Evolutionary conservation across 2,888 invertebrate species (phyloP), one percentile per base, ranked within the genome.

Genomic region (Deilephila elpenor): DNA sequence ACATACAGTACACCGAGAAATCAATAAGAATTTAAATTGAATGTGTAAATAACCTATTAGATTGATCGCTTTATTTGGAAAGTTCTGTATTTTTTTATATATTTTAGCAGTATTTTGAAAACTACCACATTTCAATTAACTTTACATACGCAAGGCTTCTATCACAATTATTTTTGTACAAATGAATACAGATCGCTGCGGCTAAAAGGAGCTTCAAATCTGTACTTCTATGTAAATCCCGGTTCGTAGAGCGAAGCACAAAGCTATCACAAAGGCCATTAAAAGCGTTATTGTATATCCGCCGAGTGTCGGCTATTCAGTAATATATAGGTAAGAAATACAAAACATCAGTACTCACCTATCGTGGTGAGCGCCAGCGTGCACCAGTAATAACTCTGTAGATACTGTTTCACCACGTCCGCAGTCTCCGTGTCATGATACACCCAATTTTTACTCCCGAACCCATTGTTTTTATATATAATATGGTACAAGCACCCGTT

Each of bases 381-480:
- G 92, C 99, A 99, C 99, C 99, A 99, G 95, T 99, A 99, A 94
- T 99, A 98, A 95, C 99, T 98, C 95, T 99, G 98, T 87, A 99
- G 96, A 95, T 99, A 99, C 90, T 98, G 98, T 95, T 98, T 97
- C 92, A 98, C 97, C 87, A 98, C 98, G 91, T 98, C 98, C 82
- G 97, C 97, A 80, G 97, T 96, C 89, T 98, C 97, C 86, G 97
- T 96, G 90, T 98, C 98, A 90, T 96, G 97, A 92, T 97, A 97
- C 93, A 98, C 98, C 98, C 98, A 98, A 93, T 98, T 97, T 94
- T 97, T 97, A 94, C 98, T 98, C 87, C 98, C 98, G 94, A 98
- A 98, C 83, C 98, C 98, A 95, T 98, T 97, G 95, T 98, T 98
- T 95, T 98, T 98, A 96, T 98, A 97, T 91, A 99, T 98, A 92